Base-by-base conservation (phyloP, 2,797 vertebrate species). In the Neopelma chrysocephalum region DNA sequence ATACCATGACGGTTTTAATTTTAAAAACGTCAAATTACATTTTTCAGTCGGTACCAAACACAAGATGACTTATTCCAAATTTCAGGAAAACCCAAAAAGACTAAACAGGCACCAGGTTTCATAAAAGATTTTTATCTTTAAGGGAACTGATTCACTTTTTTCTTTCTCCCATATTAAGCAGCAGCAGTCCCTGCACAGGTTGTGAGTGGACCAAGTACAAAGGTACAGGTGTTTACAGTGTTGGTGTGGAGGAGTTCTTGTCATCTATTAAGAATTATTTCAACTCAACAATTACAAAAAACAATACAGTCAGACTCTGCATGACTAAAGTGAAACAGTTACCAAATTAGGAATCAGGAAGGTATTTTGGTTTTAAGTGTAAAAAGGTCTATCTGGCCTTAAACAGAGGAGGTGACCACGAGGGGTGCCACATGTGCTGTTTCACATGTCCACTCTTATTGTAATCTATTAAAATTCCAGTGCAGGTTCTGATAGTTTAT, bases 1-100 rank as follows among this genome's bases (percentile, higher is more conserved):
- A 97, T 96, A 97, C 87, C 89, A 96, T 97, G 96, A 98, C 87
- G 72, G 89, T 95, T 97, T 96, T 97, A 66, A 95, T 96, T 98
- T 96, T 93, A 96, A 97, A 97, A 96, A 90, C 26, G 96, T 97
- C 98, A 97, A 97, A 96, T 97, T 96, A 84, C 54, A 97, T 98
- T 98, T 97, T 97, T 98, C 96, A 97, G 69, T 53, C 76, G 32
- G 61, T 65, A 61, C 36, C 94, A 97, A 97, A 97, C 94, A 71
- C 40, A 89, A 90, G 53, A 97, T 93, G 96, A 97, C 95, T 97
- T 94, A 87, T 79, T 96, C 71, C 53, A 96, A 96, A 96, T 23
- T 89, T 95, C 91, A 0, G 32, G 45, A 87, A 95, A 93, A 57
- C 6, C 53, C 72, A 89, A 82, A 93, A 66, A 83, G 34, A 47